Base-by-base conservation (phyloP, 2,113 vertebrate species). In the Taurulus bubalis region DNA sequence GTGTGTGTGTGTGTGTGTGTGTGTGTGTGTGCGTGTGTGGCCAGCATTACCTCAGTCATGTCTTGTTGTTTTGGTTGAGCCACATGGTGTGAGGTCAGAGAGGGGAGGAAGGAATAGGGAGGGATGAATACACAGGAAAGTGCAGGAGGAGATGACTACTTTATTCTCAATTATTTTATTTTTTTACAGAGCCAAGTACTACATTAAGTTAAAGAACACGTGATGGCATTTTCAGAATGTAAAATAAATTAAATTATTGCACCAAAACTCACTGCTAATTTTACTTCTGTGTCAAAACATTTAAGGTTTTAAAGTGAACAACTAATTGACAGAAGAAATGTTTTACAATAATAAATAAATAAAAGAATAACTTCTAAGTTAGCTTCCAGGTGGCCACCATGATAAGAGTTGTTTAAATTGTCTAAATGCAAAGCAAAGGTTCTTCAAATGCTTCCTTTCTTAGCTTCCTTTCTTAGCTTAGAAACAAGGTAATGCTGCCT, bases 51-150 rank as follows among this genome's bases (percentile, higher is more conserved):
- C 45, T 49, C 45, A 49, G 16, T 42, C 40, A 42, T 42, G 40
- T 42, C 34, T 69, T 74, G 26, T 63, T n/a, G n/a, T n/a, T 74
- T 47, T 62, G 10, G 12, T 8, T 60, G 18, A 22, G 28, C 15
- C 34, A 9, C 36, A 14, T 51, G 32, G 71, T 75, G 51, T 67
- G 16, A 66, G 71, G 70, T 66, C n/a, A 62, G 26, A 79, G 65
- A 40, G n/a, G 36, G 47, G 45, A 47, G 22, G 36, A 63, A 36
- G 45, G 26, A 51, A 34, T 3, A 51, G 30, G 69, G 53, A 58
- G 53, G 26, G 16, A 36, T 15, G 30, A 15, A 60, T 60, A 69
- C 32, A 69, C 68, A 65, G 59, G 49, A 83, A 59, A 49, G 36
- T 40, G 49, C 34, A 42, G 42, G 0, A 16, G 30, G 51, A 49